Evolutionary conservation across 2,113 vertebrate species (phyloP).

Genomic region (Salvelinus fontinalis): DNA sequence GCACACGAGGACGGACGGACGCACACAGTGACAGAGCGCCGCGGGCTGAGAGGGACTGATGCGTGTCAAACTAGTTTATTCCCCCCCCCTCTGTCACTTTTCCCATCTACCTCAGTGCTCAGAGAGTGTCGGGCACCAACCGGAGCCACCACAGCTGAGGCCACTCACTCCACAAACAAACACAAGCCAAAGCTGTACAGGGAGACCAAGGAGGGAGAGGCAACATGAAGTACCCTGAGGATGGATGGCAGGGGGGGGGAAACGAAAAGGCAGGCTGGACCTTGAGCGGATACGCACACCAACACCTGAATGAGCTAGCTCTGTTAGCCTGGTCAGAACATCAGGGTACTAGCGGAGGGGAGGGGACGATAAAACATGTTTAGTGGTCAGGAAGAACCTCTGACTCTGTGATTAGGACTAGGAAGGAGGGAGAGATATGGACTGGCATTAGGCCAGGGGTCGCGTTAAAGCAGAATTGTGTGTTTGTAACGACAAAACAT

Average conservation of each 20-base stretch:
- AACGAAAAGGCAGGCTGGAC: background rate
- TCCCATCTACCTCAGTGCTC: too few relatives aligned
- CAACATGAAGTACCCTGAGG: background rate
- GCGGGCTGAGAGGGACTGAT: too few relatives aligned
- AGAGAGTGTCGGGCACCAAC: too few relatives aligned
- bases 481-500: too few relatives aligned
- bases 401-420: background rate
- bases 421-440: background rate
- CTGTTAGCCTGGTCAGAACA: conserved; percentile 36
- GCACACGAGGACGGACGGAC: background rate
- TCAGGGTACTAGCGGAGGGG: conserved; percentile 16
- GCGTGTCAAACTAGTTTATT: too few relatives aligned
- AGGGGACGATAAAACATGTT: conserved; percentile 17
- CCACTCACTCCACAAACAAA: background rate
- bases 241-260: too few relatives aligned
- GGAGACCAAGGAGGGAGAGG: background rate
- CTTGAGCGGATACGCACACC: background rate
- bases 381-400: background rate
- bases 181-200: conserved; percentile 17
- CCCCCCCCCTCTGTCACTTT: too few relatives aligned
- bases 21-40: background rate
- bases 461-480: too few relatives aligned
- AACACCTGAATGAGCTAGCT: conserved; percentile 27
- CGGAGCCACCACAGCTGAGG: too few relatives aligned
- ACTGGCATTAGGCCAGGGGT: background rate